Evolutionary conservation across 1,140 invertebrate species (phyloP).

Genomic region (Hycleus cichorii): DNA sequence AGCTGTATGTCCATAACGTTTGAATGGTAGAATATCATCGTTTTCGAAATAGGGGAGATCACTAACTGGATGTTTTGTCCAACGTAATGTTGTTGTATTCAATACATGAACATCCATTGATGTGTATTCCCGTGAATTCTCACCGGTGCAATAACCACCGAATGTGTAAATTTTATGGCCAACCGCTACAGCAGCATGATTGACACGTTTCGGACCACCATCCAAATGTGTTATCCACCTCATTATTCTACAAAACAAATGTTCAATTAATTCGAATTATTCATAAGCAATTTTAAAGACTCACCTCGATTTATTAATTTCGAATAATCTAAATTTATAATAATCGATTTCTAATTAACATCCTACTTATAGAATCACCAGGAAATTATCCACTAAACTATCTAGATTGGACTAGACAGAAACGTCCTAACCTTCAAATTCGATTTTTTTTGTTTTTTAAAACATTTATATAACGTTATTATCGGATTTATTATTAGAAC

Average conservation of each 20-base stretch:
- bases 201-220: constrained; percentile 72
- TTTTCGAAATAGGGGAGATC: constrained; percentile 39
- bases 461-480: too few relatives aligned
- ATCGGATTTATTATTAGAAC: too few relatives aligned
- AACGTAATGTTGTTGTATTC: constrained; percentile 62
- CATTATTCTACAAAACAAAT: constrained; percentile 38
- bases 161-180: constrained; percentile 80
- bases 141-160: constrained; percentile 80
- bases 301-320: too few relatives aligned
- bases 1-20: constrained; percentile 78
- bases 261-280: too few relatives aligned
- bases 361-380: too few relatives aligned
- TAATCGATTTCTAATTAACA: too few relatives aligned
- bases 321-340: too few relatives aligned
- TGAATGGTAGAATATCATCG: constrained; percentile 39
- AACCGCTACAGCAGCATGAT: constrained; percentile 84
- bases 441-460: too few relatives aligned
- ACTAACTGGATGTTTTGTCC: constrained; percentile 47
- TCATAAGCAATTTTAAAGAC: too few relatives aligned
- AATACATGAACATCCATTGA: constrained; percentile 86
- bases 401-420: too few relatives aligned
- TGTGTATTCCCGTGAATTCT: constrained; percentile 56
- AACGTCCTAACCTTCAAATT: too few relatives aligned
- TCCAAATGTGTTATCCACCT: constrained; percentile 75
- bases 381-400: too few relatives aligned